Evolutionary conservation across 2,888 invertebrate genomes (phyloP), one percentile per base, ranked within the genome.

Genomic region (Micropterix aruncella): DNA sequence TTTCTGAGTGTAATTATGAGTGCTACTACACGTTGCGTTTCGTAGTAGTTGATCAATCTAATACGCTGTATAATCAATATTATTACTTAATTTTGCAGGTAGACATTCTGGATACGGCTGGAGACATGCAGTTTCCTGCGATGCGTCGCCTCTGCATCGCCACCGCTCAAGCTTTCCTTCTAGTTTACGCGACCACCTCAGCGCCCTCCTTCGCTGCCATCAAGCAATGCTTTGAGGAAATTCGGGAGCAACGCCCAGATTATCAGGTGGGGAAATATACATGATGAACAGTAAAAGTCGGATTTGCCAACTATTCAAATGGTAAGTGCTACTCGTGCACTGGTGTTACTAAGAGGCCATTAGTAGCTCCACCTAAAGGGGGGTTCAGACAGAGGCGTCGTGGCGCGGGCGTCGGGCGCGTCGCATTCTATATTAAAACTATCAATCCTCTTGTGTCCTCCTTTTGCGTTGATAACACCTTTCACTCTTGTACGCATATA

Each of bases 81-180:
- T n/a, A n/a, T n/a, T n/a, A n/a, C n/a, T n/a, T n/a, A n/a, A 14
- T 5, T 2, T 56, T 60, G 43, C 59, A 75, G 65, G 77, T 85
- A 53, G 86, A 87, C 59, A 82, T 88, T 51, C 61, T 88, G 58
- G 87, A 88, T 63, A 88, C 88, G 18, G 82, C 82, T 52, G 89
- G 90, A 16, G 88, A 89, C 60, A 79, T 87, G 63, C 86, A 87
- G 60, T 92, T 91, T 63, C 91, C 92, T 5, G 91, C 90, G 46
- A 92, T 92, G 91, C 72, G 90, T 50, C 73, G 88, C 44, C 70
- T 92, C 49, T 86, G 86, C 55, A 88, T 92, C 55, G 83, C 88
- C 37, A 89, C 85, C 2, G 90, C 90, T 36, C 85, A 89, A 61
- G 91, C 90, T 44, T 91, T 92, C 60, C 75, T 92, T 44, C 70